Evolutionary conservation across 2,888 invertebrate species (phyloP), one percentile per base, ranked within the genome.

Genomic region (Iselma pallidipennis): DNA sequence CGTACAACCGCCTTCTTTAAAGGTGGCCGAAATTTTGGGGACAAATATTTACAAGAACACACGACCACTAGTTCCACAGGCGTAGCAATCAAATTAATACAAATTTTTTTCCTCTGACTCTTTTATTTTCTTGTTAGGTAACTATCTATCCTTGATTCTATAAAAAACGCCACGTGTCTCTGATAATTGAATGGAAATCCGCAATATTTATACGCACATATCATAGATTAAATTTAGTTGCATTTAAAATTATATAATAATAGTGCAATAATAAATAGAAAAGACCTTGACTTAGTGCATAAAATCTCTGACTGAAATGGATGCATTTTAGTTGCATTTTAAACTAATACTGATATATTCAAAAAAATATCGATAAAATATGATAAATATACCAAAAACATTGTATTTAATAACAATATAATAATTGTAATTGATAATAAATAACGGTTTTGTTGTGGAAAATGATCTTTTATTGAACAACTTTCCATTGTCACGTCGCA

Each of bases 161-260:
- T 21, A 45, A 45, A 45, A 45, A 45, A 21, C 4, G 45, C 45
- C 45, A 45, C 45, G 45, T 45, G 45, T 29, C 7, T 6, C 2
- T 31, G 37, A 37, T 19, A 21, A 45, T 45, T 25, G 25, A 25
- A 25, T 25, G 25, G 25, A 25, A 25, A 25, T 4, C 6, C 3
- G 25, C 25, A 25, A 25, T 25, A 25, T 25, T 3, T 25, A 4
- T 25, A 42, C 3, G 9, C 9, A 21, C 21, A 12, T 21, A 21
- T 45, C 42, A 21, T 45, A 45, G 45, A 45, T 45, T 45, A 21
- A 19, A 45, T 45, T 21, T 45, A 45, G 45, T 45, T 45, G 45
- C 45, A 45, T 45, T 45, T 45, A 21, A 10, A 45, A 21, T 45
- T 45, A 45, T 12, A 45, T 45, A 45, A 45, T 45, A 45, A 21